Evolutionary conservation across 53 echinoderm and acorn worm genomes (phyloP), one percentile per base, ranked within the genome.

Genomic region (Mesocentrotus franciscanus): DNA sequence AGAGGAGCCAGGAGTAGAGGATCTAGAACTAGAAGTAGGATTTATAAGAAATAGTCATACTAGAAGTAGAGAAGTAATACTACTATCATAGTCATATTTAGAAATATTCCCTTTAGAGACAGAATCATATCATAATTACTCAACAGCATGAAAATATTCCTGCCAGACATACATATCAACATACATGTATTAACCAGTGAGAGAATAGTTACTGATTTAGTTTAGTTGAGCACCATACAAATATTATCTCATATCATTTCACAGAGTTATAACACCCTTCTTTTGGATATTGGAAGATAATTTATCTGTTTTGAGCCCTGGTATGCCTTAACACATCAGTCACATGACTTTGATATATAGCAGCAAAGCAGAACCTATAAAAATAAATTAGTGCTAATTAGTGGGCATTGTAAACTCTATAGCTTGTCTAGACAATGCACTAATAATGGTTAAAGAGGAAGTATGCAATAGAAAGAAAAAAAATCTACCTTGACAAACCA

Each of bases 311-410:
- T 13, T 1, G 14, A 32, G 10, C 75, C 32, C 13, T 12, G 29
- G 75, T 32, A 27, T 75, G 32, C 30, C 76, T 32, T 13, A 32
- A 33, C 33, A 11, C n/a, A 32, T 33, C 33, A 9, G 81, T 81
- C 81, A 81, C 42, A 81, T 81, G 20, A 39, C 81, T 39, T 36
- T 42, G 42, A 81, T 81, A 8, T 20, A 39, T 81, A 81, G 30
- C 36, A 36, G 39, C 4, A 79, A 16, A 79, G 17, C 18, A 64
- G 39, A 81, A 79, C 9, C 36, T 79, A 17, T 72, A 26, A 16
- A 72, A 72, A 72, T 49, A n/a, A 81, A 81, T 81, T 39, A 81
- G 36, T 81, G 20, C 81, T 39, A 36, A 81, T 81, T 42, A 81
- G 42, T 20, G 32, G 16, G 7, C 81, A 81, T 81, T 81, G 22